Conservation (phyloP, 2,888 invertebrate genomes). For the Agonum fuliginosum region DNA sequence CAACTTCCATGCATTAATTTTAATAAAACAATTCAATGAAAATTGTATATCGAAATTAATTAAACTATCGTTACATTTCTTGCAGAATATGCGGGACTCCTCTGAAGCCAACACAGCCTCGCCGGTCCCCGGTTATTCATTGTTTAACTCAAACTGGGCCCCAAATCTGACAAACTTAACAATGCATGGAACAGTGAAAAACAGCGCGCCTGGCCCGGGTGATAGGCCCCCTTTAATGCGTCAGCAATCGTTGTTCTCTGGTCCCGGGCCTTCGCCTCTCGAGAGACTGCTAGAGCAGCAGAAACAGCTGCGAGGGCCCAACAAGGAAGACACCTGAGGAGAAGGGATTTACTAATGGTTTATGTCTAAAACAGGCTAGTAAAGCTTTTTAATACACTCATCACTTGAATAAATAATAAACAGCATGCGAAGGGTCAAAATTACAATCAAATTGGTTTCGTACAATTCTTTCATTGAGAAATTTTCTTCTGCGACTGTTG, state of each 20-base stretch:
- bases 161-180: conserved; percentile 70
- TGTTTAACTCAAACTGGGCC: conserved; percentile 71
- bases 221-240: conserved; percentile 61
- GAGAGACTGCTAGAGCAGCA: conserved; percentile 88
- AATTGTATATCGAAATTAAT: background rate
- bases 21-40: too few relatives aligned
- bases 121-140: conserved; percentile 69
- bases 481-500: too few relatives aligned
- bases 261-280: conserved; percentile 85
- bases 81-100: conserved; percentile 20
- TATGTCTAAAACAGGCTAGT: background rate
- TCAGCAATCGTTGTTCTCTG: conserved; percentile 84
- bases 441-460: too few relatives aligned
- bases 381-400: conserved; percentile 6
- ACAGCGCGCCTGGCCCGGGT: conserved; percentile 62
- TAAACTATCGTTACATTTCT: background rate
- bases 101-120: background rate
- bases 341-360: background rate
- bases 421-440: background rate
- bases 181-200: conserved; percentile 66
- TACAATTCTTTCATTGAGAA: too few relatives aligned
- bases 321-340: conserved; percentile 61
- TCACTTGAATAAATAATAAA: too few relatives aligned
- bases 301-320: conserved; percentile 75
- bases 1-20: too few relatives aligned